Conservation (phyloP, 2,797 vertebrate genomes). For the Tarsius wallacei region DNA sequence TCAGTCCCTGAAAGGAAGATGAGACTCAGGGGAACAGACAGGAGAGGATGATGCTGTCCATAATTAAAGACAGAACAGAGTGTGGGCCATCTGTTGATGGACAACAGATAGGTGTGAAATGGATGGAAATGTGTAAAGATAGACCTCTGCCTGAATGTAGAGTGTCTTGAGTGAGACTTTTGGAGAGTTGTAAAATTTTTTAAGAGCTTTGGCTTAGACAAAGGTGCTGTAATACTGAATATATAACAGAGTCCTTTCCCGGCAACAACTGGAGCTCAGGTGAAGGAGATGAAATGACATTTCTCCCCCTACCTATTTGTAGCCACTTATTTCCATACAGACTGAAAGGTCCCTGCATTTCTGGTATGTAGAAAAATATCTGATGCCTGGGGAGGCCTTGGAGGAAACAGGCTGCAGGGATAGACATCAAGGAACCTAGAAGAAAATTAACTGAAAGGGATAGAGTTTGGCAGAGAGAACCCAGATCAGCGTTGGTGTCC, state of each 20-base stretch:
- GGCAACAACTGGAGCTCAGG: background rate
- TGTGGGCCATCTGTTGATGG: background rate
- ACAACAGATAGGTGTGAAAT: background rate
- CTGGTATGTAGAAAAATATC: background rate
- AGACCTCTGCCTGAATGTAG: slow-evolving; percentile 4
- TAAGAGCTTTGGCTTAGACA: background rate
- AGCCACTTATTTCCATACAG: slow-evolving; percentile 31
- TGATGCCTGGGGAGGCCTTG: background rate
- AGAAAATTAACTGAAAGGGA: background rate
- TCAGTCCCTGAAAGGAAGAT: background rate
- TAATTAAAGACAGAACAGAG: background rate
- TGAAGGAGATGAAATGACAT: background rate
- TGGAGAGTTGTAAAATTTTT: background rate
- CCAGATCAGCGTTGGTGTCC: background rate
- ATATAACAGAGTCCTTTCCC: background rate
- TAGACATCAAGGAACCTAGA: background rate
- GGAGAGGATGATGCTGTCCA: background rate
- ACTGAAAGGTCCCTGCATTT: background rate
- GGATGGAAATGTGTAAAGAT: background rate
- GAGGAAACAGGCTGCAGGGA: background rate
- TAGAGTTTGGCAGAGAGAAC: background rate
- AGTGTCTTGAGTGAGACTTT: slow-evolving; percentile 14
- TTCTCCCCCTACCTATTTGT: background rate
- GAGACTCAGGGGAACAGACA: background rate
- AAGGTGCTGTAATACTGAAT: background rate